Evolutionary conservation across 2,113 vertebrate genomes (phyloP), one percentile per base, ranked within the genome.

Genomic region (Coreoperca whiteheadi): DNA sequence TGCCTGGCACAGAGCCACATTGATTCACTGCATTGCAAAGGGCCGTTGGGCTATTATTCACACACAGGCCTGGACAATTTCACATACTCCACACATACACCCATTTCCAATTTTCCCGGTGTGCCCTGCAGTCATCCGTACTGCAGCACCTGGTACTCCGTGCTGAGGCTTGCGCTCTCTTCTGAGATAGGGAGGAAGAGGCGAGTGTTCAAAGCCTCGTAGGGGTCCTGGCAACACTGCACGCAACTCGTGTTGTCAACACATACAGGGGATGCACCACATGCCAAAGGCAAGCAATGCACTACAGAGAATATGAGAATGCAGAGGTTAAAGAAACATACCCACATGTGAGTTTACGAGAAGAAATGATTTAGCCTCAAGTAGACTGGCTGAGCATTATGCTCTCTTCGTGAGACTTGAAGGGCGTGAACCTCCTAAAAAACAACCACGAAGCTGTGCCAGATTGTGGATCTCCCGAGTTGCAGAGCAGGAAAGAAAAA

Each of bases 1-100:
- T 83, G 64, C 48, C 64, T 91, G 91, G 91, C 87, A 87, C 65
- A 39, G 59, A 84, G 84, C 91, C 89, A 86, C 63, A 87, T 83
- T 84, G 91, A 93, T 90, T 91, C 75, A 72, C 82, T 73, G 84
- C 71, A 90, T 28, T 68, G 82, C 82, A 77, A 46, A 85, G 54
- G 91, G 83, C 83, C 25, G 59, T 57, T 70, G 77, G 75, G 81
- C 51, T 78, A 83, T 81, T 75, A 89, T 89, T 77, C 77, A 57
- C 76, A 77, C 79, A 79, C 57, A 81, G 79, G 83, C 72, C 77
- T 76, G 89, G 82, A 59, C 82, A 74, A 81, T 82, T 88, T 85
- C 79, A 84, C 50, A 80, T 72, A 66, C 72, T 30, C 64, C 28
- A 70, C 73, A 61, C 39, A 70, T n/a, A 71, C 64, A 77, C 59